A percentile compares a stretch with the other conserved stretches of the same genome.
Evolutionary conservation across 2,797 vertebrate genomes (phyloP).

Genomic region (Mus minutoides): DNA sequence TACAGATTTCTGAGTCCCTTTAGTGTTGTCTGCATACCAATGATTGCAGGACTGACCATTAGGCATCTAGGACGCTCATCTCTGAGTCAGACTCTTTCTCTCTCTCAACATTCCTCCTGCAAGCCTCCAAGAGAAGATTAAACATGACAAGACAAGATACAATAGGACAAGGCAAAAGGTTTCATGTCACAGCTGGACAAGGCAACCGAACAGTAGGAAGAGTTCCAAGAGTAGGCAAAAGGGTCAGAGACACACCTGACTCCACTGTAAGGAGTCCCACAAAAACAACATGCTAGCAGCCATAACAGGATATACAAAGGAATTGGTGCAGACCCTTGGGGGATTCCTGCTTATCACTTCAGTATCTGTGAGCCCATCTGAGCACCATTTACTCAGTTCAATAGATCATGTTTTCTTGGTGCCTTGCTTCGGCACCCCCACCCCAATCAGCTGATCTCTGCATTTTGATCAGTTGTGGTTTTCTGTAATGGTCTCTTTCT

Average conservation of each 20-base stretch:
- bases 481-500: not conserved
- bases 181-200: not conserved
- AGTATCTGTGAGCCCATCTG: no score
- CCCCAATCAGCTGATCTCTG: not conserved
- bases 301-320: not conserved
- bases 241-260: not conserved
- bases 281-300: not conserved
- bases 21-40: not conserved
- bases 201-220: not conserved
- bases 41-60: not conserved
- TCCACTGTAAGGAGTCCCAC: not conserved
- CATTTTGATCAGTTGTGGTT: not conserved
- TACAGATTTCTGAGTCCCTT: not conserved
- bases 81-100: not conserved
- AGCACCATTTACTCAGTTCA: not conserved
- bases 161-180: no score
- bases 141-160: not conserved
- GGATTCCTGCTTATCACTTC: not conserved
- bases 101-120: not conserved
- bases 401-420: not conserved
- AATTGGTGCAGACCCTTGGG: no score
- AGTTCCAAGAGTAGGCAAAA: no score
- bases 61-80: not conserved
- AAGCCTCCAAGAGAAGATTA: not conserved
- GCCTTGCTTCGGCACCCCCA: no score